Conservation (phyloP, 1,140 invertebrate species). For the Chironomus striatipennis region DNA sequence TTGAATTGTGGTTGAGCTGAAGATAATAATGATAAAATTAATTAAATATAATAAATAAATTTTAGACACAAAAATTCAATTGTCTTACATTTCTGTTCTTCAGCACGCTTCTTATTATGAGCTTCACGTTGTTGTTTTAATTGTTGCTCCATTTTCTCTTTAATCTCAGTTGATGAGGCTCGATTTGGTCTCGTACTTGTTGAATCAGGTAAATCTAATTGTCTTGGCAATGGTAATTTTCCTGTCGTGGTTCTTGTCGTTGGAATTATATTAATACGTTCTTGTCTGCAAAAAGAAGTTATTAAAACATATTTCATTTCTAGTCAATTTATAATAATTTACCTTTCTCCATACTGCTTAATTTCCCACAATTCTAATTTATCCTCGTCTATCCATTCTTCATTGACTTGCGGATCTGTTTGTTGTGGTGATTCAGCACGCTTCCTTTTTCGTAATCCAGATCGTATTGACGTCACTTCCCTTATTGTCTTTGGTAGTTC, state of each 20-base stretch:
- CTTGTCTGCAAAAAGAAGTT: background rate
- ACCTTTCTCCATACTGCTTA: conserved; percentile 86
- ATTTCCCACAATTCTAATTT: conserved; percentile 96
- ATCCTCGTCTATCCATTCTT: conserved; percentile 94
- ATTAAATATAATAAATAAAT: background rate
- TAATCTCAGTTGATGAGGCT: conserved; percentile 67
- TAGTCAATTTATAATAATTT: conserved; percentile 38
- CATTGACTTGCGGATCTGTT: conserved; percentile 80
- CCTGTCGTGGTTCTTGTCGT: conserved; percentile 66
- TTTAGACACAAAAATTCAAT: conserved; percentile 31
- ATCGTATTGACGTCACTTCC: conserved; percentile 88
- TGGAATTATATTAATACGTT: conserved; percentile 52
- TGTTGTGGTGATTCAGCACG: conserved; percentile 81
- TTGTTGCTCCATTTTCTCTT: conserved; percentile 86
- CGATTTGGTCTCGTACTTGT: conserved; percentile 25
- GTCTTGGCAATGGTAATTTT: conserved; percentile 48
- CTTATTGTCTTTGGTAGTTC: conserved; percentile 86
- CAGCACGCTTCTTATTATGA: conserved; percentile 72
- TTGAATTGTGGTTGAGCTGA: conserved; percentile 27
- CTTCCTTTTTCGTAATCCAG: conserved; percentile 85
- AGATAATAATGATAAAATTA: background rate
- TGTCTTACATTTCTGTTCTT: conserved; percentile 47
- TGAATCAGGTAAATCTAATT: conserved; percentile 29
- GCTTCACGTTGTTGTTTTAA: conserved; percentile 75
- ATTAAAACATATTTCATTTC: too few species aligned